Evolutionary conservation across 2,888 invertebrate species (phyloP), one percentile per base, ranked within the genome.

Genomic region (Corythucha ciliata): DNA sequence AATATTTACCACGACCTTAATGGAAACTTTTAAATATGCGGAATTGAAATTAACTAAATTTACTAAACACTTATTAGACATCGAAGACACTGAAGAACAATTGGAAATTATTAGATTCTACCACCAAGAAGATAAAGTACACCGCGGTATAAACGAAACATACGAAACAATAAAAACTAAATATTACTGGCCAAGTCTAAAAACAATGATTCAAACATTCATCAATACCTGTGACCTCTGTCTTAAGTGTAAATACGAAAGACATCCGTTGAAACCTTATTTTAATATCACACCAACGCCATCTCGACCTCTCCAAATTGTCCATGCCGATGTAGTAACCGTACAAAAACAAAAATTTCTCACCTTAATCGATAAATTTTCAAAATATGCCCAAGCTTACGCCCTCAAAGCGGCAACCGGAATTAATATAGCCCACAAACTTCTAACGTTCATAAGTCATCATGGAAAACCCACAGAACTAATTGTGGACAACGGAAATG

Each of bases 161-260:
- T 46, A 53, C 33, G 2, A 53, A 22, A 48, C 48, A 21, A 41
- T 53, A 8, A 47, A 42, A 33, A 40, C 48, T 20, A 2, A 2
- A n/a, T 47, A 47, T 24, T 53, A 48, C 25, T 53, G 47, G 47
- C 53, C 53, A 2, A 53, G 42, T 26, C 20, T 37, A 10, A 53
- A 53, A 33, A 36, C 25, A 5, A 24, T 21, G 4, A 34, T 48
- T 2, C 47, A 14, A 29, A 29, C 37, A 3, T 20, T 40, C 8
- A 52, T 52, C 18, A 52, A 52, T 32, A 10, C 21, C 25, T 52
- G 48, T 22, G 47, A 52, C n/a, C 29, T 33, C 26, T 52, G 5
- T 29, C 12, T 34, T 2, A 22, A 21, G 25, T 32, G 25, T 12
- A 52, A 52, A 41, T 52, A 48, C 22, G 47, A 47, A 27, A 8